Base-by-base conservation (phyloP, 2,888 invertebrate species). In the Pteria penguin region DNA sequence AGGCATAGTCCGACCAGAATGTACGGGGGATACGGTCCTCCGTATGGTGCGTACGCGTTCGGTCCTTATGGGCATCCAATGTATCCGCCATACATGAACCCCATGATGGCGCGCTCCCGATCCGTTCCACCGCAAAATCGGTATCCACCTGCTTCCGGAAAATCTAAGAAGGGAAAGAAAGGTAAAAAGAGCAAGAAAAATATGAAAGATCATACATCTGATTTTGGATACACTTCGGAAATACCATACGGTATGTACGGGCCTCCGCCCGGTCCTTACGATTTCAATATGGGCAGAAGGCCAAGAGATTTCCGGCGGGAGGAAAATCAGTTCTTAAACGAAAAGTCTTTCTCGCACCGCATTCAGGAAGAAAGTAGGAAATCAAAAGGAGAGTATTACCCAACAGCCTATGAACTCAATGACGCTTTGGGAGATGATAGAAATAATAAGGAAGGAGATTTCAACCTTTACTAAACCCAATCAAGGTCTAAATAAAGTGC, bases 321-420 rank as follows among this genome's bases (percentile, higher is more conserved):
- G 58, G 85, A 87, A 77, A 88, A 88, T 58, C 88, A 89, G 73
- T 86, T 87, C 68, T 81, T 86, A 78, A 88, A 89, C 72, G 89
- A 90, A 78, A 78, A 82, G 69, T 81, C 84, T 26, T 87, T 88
- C 69, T 81, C 82, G 4, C 81, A 84, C 67, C 85, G 86, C 52
- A 82, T 89, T 66, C 78, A 80, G 4, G 86, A 83, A 70, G 85
- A 88, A 63, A 79, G 71, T 3, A 70, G 87, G 31, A 79, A 68
- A 32, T 76, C 82, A 31, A 75, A 77, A 31, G 82, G 83, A 3
- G 75, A 78, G 24, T 26, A 61, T 27, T 75, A 78, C 5, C 84
- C 82, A 18, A 83, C 86, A 45, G 87, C 87, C n/a, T 88, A 88
- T 60, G 83, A 86, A 55, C 78, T 88, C 22, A 88, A 87, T 63